phyloP scores from a whole-genome alignment of 2,888 invertebrate genomes.

The Noctuana brunneofusca region DNA sequence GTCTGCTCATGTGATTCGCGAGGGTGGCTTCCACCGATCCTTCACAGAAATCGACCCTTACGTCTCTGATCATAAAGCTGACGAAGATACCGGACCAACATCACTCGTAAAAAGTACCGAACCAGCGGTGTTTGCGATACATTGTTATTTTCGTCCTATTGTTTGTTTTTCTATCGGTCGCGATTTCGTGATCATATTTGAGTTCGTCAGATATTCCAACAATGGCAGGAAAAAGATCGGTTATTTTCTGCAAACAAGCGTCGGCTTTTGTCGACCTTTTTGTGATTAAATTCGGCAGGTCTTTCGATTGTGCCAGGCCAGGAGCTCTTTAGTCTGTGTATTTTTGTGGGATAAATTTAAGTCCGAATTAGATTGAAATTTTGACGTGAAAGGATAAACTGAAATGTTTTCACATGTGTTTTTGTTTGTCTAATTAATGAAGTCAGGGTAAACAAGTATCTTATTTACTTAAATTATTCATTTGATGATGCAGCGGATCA shows the following conservation, averaged over 20 bases:
- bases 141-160: slow-evolving; percentile 57
- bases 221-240: slow-evolving; percentile 50
- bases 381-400: neutral
- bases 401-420: neutral
- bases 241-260: slow-evolving; percentile 46
- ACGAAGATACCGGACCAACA: neutral
- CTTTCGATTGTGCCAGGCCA: slow-evolving; percentile 7
- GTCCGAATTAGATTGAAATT: neutral
- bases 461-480: too few relatives aligned
- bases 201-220: slow-evolving; percentile 64
- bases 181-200: slow-evolving; percentile 61
- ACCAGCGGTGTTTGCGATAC: slow-evolving; percentile 51
- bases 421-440: neutral
- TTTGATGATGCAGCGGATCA: neutral
- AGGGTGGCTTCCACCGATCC: slow-evolving; percentile 39
- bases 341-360: slow-evolving; percentile 8
- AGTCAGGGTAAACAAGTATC: too few relatives aligned
- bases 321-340: slow-evolving; percentile 2
- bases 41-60: slow-evolving; percentile 33
- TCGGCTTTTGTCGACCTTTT: slow-evolving; percentile 39
- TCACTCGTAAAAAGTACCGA: slow-evolving; percentile 30
- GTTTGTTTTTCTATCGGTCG: slow-evolving; percentile 43
- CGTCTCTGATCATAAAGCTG: slow-evolving; percentile 35
- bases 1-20: slow-evolving; percentile 38
- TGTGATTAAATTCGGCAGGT: slow-evolving; percentile 28